Evolutionary conservation across 2,113 vertebrate genomes (phyloP).

Genomic region (Propithecus coquereli): DNA sequence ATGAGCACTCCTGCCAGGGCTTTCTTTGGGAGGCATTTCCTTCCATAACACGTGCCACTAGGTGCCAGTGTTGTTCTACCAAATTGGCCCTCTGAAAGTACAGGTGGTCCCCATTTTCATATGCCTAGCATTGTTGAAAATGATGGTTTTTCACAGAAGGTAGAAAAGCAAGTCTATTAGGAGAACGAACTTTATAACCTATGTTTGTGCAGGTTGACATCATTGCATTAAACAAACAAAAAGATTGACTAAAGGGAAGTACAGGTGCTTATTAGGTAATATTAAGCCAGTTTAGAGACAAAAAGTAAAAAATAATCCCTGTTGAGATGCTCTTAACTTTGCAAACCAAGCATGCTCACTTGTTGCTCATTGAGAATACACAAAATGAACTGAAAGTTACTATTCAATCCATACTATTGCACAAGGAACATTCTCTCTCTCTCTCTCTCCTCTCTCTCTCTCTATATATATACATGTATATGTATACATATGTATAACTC

Average conservation of each 20-base stretch:
- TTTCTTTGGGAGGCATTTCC: not conserved
- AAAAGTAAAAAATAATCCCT: not conserved
- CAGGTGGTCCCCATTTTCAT: not conserved
- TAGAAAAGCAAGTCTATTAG: not conserved
- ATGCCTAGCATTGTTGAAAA: not conserved
- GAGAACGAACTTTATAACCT: fast-evolving
- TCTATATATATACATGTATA: not conserved
- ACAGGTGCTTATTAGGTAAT: not conserved
- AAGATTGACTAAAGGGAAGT: not conserved
- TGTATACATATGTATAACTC: not conserved
- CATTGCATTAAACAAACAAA: not conserved
- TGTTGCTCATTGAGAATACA: not conserved
- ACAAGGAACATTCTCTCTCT: not conserved
- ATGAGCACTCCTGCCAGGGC: too few species aligned
- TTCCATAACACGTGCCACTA: constrained; percentile 68
- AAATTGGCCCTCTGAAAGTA: not conserved
- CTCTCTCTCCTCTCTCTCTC: fast-evolving
- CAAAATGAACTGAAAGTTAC: not conserved
- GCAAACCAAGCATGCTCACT: not conserved
- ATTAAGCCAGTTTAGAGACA: not conserved
- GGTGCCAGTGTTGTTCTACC: constrained; percentile 73
- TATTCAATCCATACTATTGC: not conserved
- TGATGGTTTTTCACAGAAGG: not conserved
- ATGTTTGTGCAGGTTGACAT: not conserved
- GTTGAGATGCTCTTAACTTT: not conserved